These are phyloP conservation scores for Caenorhabditis imperialis DNA, from an alignment of 2,888 invertebrate species.

Conservation along the genomic window DNA sequence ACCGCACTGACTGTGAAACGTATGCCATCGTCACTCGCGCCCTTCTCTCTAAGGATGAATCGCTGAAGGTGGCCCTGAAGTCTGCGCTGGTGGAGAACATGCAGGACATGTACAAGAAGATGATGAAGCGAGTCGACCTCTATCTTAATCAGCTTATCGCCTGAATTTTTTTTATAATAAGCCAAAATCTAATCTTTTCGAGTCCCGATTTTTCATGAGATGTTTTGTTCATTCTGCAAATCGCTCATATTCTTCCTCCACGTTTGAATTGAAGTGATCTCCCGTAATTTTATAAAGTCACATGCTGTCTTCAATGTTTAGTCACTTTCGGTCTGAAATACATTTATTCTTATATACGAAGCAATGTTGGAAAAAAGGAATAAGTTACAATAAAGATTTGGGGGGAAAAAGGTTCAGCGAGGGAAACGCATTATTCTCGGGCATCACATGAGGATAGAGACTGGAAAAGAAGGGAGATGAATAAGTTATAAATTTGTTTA, in stretches of 20 bases:
- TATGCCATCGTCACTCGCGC: slow-evolving; percentile 63
- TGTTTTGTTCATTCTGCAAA: no score
- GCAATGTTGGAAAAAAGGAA: slow-evolving; percentile 6
- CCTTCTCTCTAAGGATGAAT: slow-evolving; percentile 60
- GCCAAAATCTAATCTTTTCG: no score
- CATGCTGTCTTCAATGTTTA: no score
- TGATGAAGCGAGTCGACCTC: slow-evolving; percentile 60
- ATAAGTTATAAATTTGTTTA: not conserved
- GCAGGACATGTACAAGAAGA: slow-evolving; percentile 59
- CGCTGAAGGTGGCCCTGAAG: slow-evolving; percentile 56
- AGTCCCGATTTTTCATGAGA: no score
- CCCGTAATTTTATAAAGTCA: no score
- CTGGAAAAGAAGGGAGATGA: slow-evolving; percentile 22
- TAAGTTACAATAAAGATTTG: not conserved
- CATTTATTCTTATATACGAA: slow-evolving; percentile 20
- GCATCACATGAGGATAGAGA: slow-evolving; percentile 46
- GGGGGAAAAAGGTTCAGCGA: slow-evolving; percentile 5
- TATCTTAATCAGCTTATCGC: slow-evolving; percentile 26
- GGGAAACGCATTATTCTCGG: slow-evolving; percentile 11
- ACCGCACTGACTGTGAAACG: slow-evolving; percentile 66
- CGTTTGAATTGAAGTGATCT: no score
- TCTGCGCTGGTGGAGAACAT: slow-evolving; percentile 63
- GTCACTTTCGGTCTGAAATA: not conserved
- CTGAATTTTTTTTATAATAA: no score
- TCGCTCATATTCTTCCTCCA: no score